Conservation (phyloP, 2,113 vertebrate genomes). For the Colius striatus region DNA sequence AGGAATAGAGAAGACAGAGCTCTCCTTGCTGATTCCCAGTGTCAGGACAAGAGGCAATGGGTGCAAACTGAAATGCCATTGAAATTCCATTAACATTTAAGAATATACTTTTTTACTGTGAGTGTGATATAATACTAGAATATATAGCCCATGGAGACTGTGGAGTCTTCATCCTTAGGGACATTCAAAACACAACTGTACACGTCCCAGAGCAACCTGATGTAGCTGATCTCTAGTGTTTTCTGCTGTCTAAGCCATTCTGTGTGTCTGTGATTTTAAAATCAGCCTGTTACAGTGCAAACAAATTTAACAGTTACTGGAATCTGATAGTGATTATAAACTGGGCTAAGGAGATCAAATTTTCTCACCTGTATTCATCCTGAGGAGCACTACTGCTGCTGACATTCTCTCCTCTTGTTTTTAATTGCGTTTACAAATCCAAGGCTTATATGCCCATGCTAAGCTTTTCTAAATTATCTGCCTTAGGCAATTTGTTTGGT, state of each 20-base stretch:
- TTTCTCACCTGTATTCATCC: not conserved
- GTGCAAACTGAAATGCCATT: not conserved
- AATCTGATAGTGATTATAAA: not conserved
- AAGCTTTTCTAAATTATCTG: not conserved
- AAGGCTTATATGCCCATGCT: not conserved
- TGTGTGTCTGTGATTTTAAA: not conserved
- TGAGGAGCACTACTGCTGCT: not conserved
- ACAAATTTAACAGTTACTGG: not conserved
- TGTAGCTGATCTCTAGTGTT: not conserved
- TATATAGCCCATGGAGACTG: not conserved
- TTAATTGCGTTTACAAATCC: slow-evolving; percentile 21
- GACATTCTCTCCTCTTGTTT: not conserved
- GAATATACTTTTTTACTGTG: not conserved
- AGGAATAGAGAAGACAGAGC: not conserved
- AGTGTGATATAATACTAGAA: not conserved
- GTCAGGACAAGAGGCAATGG: not conserved
- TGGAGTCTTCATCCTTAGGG: not conserved
- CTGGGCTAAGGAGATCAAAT: not conserved
- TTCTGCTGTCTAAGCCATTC: not conserved
- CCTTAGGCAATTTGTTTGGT: not conserved
- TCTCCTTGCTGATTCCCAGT: not conserved
- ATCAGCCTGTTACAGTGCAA: not conserved
- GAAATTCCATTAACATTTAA: not conserved
- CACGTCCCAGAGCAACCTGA: not conserved
- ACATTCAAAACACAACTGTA: accelerated